Percentiles rank a stretch among this genome's conserved stretches.
Evolutionary conservation across 2,113 vertebrate genomes (phyloP).

Genomic region (Saccopteryx leptura): DNA sequence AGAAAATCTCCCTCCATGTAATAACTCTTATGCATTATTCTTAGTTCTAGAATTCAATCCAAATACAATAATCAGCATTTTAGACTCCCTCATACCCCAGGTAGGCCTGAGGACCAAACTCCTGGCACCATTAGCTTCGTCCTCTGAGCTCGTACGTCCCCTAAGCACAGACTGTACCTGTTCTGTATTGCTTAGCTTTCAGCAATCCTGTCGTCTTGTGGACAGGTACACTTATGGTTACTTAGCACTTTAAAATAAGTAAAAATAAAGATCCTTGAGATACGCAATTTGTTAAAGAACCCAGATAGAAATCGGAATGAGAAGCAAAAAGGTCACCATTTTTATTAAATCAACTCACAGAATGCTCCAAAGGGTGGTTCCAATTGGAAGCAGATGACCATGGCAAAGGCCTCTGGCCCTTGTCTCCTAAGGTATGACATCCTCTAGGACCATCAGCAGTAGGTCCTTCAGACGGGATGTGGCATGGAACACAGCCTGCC

Average conservation of each 20-base stretch:
- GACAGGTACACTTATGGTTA: neutral
- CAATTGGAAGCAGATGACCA: neutral
- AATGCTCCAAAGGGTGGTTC: neutral
- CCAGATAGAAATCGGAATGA: slow-evolving; percentile 19
- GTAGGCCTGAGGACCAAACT: neutral
- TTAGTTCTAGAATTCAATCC: neutral
- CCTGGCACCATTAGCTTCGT: neutral
- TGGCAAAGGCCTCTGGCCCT: neutral
- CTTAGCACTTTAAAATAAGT: slow-evolving; percentile 28
- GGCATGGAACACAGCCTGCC: neutral
- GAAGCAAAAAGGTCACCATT: neutral
- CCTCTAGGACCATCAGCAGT: neutral
- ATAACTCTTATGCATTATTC: neutral
- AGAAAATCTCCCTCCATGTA: neutral
- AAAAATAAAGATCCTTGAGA: neutral
- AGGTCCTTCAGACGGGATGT: neutral
- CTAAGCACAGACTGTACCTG: neutral
- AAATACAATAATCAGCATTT: neutral
- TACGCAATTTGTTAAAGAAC: neutral
- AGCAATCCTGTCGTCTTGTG: neutral
- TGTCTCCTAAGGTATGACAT: neutral
- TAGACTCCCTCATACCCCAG: neutral
- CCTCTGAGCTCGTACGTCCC: neutral
- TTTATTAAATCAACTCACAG: slow-evolving; percentile 12
- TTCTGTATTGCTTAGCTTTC: neutral